A percentile compares a stretch with the other conserved stretches of the same genome.
These are phyloP conservation scores for Hirtodrosophila alboralis DNA, from an alignment of 2,888 invertebrate species.

Conservation along the genomic window DNA sequence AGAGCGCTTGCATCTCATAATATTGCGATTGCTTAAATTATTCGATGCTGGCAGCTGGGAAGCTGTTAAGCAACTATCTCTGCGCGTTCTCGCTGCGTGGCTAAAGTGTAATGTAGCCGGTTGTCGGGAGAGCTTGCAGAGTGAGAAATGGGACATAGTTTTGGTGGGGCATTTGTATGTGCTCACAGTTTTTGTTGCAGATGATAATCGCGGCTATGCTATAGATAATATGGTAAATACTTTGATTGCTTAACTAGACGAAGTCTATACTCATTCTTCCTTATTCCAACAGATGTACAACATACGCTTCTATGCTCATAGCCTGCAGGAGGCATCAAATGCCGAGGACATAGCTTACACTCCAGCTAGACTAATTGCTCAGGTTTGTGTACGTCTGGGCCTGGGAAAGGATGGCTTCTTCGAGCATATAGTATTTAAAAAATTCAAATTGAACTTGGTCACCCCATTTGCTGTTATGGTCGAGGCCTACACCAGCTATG, in stretches of 20 bases:
- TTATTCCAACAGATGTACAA: constrained; percentile 70
- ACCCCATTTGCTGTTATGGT: constrained; percentile 77
- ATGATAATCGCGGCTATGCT: constrained; percentile 76
- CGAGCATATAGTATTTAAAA: constrained; percentile 71
- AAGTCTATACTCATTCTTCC: neutral
- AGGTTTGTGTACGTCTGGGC: constrained; percentile 70
- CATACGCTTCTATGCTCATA: constrained; percentile 78
- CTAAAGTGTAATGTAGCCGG: constrained; percentile 35
- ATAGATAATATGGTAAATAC: constrained; percentile 78
- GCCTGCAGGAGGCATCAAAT: constrained; percentile 58
- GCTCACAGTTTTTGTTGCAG: constrained; percentile 73
- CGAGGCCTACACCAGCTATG: constrained; percentile 79
- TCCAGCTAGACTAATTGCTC: constrained; percentile 78
- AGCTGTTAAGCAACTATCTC: constrained; percentile 77
- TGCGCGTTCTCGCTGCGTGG: constrained; percentile 80
- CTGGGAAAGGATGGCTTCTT: constrained; percentile 74
- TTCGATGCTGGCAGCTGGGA: constrained; percentile 80
- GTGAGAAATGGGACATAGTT: constrained; percentile 50
- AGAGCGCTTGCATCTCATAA: constrained; percentile 74
- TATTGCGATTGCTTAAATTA: constrained; percentile 78
- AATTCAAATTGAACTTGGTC: constrained; percentile 57
- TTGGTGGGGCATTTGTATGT: constrained; percentile 77
- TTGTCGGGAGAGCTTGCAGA: constrained; percentile 30
- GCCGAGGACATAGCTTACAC: constrained; percentile 49
- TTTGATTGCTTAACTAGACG: neutral